phyloP scores from a whole-genome alignment of 2,113 vertebrate species.

The Propithecus coquereli region DNA sequence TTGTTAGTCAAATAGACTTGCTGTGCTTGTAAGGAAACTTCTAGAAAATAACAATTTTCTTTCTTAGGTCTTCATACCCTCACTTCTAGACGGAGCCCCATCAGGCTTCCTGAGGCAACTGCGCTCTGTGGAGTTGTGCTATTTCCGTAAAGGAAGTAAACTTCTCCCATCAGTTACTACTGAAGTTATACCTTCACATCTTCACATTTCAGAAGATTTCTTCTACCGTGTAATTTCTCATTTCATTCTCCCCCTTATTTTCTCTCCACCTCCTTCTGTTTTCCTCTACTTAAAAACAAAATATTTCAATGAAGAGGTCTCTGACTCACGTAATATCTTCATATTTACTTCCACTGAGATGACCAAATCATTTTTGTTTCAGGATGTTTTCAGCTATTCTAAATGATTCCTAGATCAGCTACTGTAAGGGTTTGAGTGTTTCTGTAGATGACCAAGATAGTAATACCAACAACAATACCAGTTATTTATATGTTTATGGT shows the following conservation, averaged over 20 bases:
- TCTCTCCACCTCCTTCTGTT: neutral
- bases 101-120: neutral
- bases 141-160: neutral
- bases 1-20: neutral
- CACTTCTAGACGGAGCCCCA: neutral
- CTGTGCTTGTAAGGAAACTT: neutral
- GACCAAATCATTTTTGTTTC: neutral
- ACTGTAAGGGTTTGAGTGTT: neutral
- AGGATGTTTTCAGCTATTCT: neutral
- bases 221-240: neutral
- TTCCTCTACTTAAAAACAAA: neutral
- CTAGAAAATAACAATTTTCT: neutral
- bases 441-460: neutral
- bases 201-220: neutral
- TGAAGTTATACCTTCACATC: neutral
- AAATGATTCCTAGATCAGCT: neutral
- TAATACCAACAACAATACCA: neutral
- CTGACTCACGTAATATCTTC: neutral
- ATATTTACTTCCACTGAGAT: neutral
- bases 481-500: neutral
- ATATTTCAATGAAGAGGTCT: neutral
- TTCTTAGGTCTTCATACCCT: neutral
- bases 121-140: neutral
- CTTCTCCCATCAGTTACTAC: neutral
- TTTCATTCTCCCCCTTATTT: neutral